A percentile compares a stretch with the other conserved stretches of the same genome.
Conservation (phyloP, 2,113 vertebrate species). For the Sebastes schlegelii region DNA sequence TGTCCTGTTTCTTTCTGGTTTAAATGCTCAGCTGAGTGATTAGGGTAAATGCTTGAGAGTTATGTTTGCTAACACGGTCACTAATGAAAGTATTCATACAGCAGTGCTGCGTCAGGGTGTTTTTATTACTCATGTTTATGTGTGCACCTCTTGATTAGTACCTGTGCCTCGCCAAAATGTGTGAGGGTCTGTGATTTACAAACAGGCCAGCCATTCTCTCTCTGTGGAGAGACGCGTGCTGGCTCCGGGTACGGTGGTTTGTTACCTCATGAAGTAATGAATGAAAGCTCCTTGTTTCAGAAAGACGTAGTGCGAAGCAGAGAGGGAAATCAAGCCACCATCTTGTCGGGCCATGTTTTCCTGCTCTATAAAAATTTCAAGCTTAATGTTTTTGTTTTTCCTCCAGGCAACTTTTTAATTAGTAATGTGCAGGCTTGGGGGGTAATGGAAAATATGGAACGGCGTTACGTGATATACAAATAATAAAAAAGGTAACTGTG, state of each 20-base stretch:
- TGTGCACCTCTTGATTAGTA: conserved; percentile 25
- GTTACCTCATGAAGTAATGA: conserved; percentile 52
- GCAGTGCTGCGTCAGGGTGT: not conserved
- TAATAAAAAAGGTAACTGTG: too few relatives aligned
- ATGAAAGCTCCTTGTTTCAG: conserved; percentile 39
- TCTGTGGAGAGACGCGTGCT: conserved; percentile 16
- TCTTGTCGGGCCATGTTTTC: conserved; percentile 32
- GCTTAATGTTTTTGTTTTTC: conserved; percentile 12
- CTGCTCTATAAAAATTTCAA: conserved; percentile 11
- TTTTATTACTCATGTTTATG: conserved; percentile 51
- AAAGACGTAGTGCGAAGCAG: not conserved
- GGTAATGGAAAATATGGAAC: not conserved
- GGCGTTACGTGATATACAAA: not conserved
- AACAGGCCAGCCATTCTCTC: conserved; percentile 53
- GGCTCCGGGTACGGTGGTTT: conserved; percentile 28
- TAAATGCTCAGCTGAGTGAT: conserved; percentile 58
- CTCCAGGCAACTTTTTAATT: conserved; percentile 13
- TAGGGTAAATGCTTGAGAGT: conserved; percentile 34
- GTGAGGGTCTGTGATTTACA: conserved; percentile 43
- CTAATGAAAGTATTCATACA: conserved; percentile 56
- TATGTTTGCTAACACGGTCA: conserved; percentile 44
- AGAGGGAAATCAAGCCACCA: conserved; percentile 31
- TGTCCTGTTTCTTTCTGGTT: conserved; percentile 51
- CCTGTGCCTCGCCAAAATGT: conserved; percentile 12
- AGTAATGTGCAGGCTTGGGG: not conserved